Evolutionary conservation across 53 echinoderm and acorn worm species (phyloP).

Genomic region (Paelopatides confundens): DNA sequence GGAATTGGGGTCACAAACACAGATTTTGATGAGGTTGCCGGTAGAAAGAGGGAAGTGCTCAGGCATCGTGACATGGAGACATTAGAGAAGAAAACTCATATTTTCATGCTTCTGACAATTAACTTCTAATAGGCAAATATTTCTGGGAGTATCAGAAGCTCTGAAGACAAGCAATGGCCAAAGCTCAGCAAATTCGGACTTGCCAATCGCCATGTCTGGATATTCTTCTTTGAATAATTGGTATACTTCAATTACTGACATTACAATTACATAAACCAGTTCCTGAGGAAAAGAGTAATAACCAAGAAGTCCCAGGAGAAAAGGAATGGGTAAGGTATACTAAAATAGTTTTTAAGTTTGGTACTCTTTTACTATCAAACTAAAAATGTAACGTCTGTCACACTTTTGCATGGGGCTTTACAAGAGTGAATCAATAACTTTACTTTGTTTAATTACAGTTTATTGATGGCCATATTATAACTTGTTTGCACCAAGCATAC

Average conservation of each 20-base stretch:
- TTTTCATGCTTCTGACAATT: neutral
- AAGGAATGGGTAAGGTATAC: too few relatives aligned
- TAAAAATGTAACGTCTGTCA: too few relatives aligned
- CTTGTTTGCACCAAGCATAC: too few relatives aligned
- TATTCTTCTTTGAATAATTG: neutral
- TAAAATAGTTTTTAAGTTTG: too few relatives aligned
- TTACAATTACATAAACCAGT: too few relatives aligned
- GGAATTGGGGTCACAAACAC: neutral
- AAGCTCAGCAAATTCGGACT: constrained; percentile 10
- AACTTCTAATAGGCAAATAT: neutral
- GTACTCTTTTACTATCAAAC: too few relatives aligned
- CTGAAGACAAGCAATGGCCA: neutral
- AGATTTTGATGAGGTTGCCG: neutral
- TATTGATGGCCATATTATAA: too few relatives aligned
- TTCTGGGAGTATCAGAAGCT: neutral
- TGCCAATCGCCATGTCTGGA: constrained; percentile 1
- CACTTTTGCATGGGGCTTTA: too few relatives aligned
- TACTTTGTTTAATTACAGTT: too few relatives aligned
- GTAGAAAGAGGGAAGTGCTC: neutral
- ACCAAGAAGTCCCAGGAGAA: too few relatives aligned
- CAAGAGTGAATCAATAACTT: too few relatives aligned
- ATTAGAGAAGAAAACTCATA: neutral
- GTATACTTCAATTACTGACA: neutral
- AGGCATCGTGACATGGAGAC: neutral
- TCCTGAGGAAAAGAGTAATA: too few relatives aligned